Percentiles rank a stretch among this genome's conserved stretches.
phyloP scores from a whole-genome alignment of 2,888 invertebrate genomes.

The Hirtodrosophila histrioides region DNA sequence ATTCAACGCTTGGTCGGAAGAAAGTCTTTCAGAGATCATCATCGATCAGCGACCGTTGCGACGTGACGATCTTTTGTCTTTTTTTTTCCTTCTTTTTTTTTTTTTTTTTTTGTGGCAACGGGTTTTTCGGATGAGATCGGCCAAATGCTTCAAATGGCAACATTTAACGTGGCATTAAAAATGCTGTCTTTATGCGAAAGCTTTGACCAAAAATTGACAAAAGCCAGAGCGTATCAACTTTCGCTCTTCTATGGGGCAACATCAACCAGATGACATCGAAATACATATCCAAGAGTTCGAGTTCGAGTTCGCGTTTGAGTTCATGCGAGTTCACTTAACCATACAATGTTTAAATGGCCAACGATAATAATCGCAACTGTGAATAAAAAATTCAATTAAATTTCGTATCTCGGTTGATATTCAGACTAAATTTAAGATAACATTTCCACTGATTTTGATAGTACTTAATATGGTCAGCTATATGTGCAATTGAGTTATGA shows the following conservation, averaged over 20 bases:
- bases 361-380: slow-evolving; percentile 5
- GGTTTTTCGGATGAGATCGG: slow-evolving; percentile 30
- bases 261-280: slow-evolving; percentile 1
- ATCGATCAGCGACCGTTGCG: slow-evolving; percentile 35
- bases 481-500: slow-evolving; percentile 6
- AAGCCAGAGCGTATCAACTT: slow-evolving; percentile 43
- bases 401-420: too few species aligned
- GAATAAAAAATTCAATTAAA: slow-evolving; percentile 11
- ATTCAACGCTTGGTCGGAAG: slow-evolving; percentile 35
- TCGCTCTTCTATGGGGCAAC: slow-evolving; percentile 44
- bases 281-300: slow-evolving; percentile 1
- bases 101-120: slow-evolving; percentile 18
- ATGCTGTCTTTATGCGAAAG: slow-evolving; percentile 57
- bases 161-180: slow-evolving; percentile 49
- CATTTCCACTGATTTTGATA: too few species aligned
- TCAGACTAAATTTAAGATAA: too few species aligned
- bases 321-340: slow-evolving; percentile 22
- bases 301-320: slow-evolving; percentile 4
- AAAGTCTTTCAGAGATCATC: slow-evolving; percentile 49
- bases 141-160: slow-evolving; percentile 55
- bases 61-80: slow-evolving; percentile 32
- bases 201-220: slow-evolving; percentile 59
- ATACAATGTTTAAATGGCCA: not conserved
- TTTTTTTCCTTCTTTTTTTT: slow-evolving; percentile 31
- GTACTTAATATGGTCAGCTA: too few species aligned